Evolutionary conservation across 1,140 invertebrate genomes (phyloP), one percentile per base, ranked within the genome.

Genomic region (Dendroctonus valens): DNA sequence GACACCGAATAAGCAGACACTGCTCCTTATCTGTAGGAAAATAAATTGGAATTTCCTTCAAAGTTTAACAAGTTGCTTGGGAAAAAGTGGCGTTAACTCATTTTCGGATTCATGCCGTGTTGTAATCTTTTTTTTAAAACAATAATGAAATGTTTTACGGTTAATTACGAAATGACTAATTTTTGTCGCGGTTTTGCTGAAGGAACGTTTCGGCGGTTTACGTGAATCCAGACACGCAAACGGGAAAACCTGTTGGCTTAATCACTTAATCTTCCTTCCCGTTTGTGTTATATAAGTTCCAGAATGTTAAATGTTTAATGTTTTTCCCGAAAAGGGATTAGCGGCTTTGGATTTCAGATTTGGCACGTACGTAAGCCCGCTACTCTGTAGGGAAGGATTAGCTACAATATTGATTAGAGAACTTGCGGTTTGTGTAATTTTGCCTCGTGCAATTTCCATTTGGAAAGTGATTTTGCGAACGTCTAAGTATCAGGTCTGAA

Each of bases 251-350:
- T 61, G 59, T 61, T 61, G 59, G 59, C 59, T 61, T 61, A 61
- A 61, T 61, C 59, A 61, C 59, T 61, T 61, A 61, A 61, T 61
- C 59, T 61, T 52, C 48, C 49, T 61, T 61, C 59, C 59, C 59
- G 48, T 61, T 52, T 52, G 59, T 61, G 59, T 61, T 61, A 52
- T 61, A 61, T 52, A 61, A 61, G 48, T 61, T 61, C 48, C 48
- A 59, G 59, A 41, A 61, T 61, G 59, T 61, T 61, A 61, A 61
- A 61, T 61, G 59, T 61, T 61, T 61, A 61, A 61, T 61, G 59
- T 61, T 61, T 61, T 61, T 61, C 37, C 49, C 50, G 49, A 41
- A 39, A 15, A 39, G 26, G 59, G 59, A 52, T 61, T 61, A 61
- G 26, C 12, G 44, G 38, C 58, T 59, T 59, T 37, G 38, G 58